Evolutionary conservation across 2,113 vertebrate genomes (phyloP).

Genomic region (Meles meles): DNA sequence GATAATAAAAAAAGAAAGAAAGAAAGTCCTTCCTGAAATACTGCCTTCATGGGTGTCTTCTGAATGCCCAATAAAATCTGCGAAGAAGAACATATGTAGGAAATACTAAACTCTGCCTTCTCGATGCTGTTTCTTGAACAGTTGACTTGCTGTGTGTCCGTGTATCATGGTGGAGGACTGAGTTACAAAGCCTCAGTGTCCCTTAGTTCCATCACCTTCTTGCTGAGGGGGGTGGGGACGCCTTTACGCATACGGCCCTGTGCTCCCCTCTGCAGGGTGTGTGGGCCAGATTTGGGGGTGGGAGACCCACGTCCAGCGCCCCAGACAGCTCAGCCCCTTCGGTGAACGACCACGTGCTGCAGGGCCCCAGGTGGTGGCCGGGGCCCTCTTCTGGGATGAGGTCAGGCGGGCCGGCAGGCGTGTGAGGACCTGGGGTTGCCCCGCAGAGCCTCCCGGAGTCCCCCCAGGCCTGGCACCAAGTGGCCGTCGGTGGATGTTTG

Average conservation of each 20-base stretch:
- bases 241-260: neutral
- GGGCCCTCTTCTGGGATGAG: neutral
- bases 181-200: neutral
- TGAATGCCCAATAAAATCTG: neutral
- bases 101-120: neutral
- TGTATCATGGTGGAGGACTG: neutral
- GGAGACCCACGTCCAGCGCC: neutral
- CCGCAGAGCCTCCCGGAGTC: neutral
- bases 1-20: neutral
- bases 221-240: neutral
- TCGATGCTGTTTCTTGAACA: neutral
- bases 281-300: neutral
- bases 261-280: neutral
- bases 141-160: neutral
- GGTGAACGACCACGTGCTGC: neutral
- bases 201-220: neutral
- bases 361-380: neutral
- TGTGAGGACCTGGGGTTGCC: neutral
- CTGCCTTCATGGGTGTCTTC: neutral
- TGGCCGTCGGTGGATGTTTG: neutral
- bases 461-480: neutral
- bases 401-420: neutral
- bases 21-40: neutral
- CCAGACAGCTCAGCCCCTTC: neutral
- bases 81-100: no score